These are phyloP conservation scores for Neosilurus hyrtlii DNA, from an alignment of 2,797 vertebrate species.

Conservation along the genomic window DNA sequence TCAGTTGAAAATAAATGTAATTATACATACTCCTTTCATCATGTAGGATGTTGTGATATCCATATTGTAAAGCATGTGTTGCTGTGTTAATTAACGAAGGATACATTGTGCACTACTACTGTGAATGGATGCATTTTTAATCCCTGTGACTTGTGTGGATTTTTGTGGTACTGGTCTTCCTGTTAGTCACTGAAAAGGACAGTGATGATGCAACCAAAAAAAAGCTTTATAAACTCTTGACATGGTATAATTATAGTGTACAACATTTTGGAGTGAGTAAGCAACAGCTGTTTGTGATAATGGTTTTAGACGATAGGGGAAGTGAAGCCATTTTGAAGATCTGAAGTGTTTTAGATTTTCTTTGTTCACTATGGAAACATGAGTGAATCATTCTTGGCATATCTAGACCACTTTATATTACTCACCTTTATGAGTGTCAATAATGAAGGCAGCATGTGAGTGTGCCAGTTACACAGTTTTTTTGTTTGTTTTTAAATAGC, in stretches of 20 bases:
- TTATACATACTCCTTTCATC: background rate
- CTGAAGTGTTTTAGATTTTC: no score
- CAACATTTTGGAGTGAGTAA: background rate
- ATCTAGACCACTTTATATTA: conserved; percentile 13
- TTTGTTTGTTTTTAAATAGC: background rate
- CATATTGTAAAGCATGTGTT: background rate
- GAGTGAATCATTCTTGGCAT: conserved; percentile 17
- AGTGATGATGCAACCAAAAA: background rate
- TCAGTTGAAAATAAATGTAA: background rate
- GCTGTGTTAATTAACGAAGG: background rate
- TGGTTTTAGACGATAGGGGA: background rate
- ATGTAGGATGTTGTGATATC: background rate
- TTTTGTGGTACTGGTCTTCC: conserved; percentile 20
- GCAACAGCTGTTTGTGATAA: conserved; percentile 4
- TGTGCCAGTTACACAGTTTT: background rate
- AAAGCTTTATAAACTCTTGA: conserved; percentile 1
- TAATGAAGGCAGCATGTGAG: background rate
- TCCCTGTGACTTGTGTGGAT: conserved; percentile 8
- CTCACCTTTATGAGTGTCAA: conserved; percentile 12
- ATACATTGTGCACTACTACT: background rate
- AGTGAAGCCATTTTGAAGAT: background rate
- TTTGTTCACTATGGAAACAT: conserved; percentile 26
- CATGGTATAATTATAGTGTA: background rate
- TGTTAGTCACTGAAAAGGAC: background rate
- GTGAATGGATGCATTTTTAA: background rate